Conservation (phyloP, 2,797 vertebrate species). For the Luscinia megarhynchos region DNA sequence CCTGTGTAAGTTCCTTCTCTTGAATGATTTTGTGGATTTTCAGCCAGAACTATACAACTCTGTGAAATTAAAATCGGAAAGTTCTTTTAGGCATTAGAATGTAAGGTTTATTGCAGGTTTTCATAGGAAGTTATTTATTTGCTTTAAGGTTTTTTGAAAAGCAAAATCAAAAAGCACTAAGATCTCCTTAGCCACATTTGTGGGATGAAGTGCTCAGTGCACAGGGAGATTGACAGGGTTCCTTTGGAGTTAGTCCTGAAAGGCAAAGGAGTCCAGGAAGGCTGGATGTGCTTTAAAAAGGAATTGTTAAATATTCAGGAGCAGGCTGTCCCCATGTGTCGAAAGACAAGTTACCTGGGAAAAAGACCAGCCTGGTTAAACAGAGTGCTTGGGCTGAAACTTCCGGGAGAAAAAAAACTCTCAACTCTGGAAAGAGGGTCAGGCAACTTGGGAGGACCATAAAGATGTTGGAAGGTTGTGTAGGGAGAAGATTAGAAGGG, state of each 20-base stretch:
- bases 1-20: not conserved
- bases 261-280: not conserved
- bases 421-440: not conserved
- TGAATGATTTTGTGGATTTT: not conserved
- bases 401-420: not conserved
- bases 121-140: not conserved
- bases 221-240: not conserved
- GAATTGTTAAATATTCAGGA: not conserved
- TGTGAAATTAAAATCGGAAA: not conserved
- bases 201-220: not conserved
- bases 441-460: not conserved
- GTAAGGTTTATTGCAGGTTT: not conserved
- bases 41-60: not conserved
- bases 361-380: not conserved
- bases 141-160: not conserved
- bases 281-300: not conserved
- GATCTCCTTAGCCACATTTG: not conserved
- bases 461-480: not conserved
- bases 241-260: not conserved
- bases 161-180: accelerated
- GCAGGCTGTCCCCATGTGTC: not conserved
- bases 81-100: not conserved
- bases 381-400: not conserved
- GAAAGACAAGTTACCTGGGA: not conserved
- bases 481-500: not conserved